These are phyloP conservation scores for Passer montanus DNA, from an alignment of 2,113 vertebrate species.

Conservation along the genomic window DNA sequence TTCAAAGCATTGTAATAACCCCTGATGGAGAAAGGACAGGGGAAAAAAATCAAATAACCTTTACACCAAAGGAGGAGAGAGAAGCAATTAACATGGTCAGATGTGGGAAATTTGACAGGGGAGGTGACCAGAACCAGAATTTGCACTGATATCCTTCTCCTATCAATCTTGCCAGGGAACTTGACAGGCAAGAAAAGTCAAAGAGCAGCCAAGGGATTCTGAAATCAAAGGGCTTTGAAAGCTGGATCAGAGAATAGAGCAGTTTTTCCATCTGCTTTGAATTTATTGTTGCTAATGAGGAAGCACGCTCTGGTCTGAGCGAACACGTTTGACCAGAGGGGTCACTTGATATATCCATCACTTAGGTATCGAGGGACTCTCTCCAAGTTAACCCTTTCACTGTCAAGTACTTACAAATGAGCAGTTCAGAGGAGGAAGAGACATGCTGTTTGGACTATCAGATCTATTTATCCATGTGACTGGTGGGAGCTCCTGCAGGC, in stretches of 20 bases:
- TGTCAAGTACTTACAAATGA: background rate
- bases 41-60: background rate
- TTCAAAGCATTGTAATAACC: background rate
- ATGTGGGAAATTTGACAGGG: background rate
- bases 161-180: constrained; percentile 22
- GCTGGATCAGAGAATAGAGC: background rate
- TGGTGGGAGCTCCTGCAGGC: background rate
- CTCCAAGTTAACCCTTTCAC: background rate
- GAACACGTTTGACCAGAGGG: background rate
- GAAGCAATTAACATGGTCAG: background rate
- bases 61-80: constrained; percentile 17
- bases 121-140: background rate
- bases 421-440: background rate
- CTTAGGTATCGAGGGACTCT: background rate
- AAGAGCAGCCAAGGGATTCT: background rate
- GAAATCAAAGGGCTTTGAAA: constrained; percentile 37
- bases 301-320: constrained; percentile 1
- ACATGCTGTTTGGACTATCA: background rate
- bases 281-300: constrained; percentile 55
- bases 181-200: background rate
- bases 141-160: background rate
- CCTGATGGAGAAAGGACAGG: background rate
- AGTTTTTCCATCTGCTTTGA: constrained; percentile 50
- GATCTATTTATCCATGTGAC: background rate
- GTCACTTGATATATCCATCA: constrained; percentile 5